A percentile compares a stretch with the other conserved stretches of the same genome.
Conservation (phyloP, 1,140 invertebrate species). For the Anastatus disparis region DNA sequence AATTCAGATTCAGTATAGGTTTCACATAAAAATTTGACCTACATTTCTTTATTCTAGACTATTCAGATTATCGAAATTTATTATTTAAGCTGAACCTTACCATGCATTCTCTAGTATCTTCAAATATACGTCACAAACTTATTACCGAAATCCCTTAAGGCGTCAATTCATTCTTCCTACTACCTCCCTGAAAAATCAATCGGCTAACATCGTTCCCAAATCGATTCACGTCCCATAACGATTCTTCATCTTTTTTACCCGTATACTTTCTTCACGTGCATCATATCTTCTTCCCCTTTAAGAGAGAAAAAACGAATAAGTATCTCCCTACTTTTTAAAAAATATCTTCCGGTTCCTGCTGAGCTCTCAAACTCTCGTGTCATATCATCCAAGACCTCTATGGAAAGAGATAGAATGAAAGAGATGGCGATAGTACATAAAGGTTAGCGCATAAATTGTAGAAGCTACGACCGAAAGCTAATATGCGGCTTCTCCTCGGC, state of each 20-base stretch:
- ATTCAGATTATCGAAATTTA: too few species aligned
- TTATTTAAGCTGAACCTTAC: too few species aligned
- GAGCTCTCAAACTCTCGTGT: neutral
- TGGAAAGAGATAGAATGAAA: neutral
- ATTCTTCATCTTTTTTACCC: constrained; percentile 4
- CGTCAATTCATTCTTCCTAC: neutral
- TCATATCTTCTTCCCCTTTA: neutral
- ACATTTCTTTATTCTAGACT: too few species aligned
- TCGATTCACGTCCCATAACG: constrained; percentile 9
- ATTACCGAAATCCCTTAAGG: neutral
- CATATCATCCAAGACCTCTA: constrained; percentile 2
- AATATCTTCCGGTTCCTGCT: constrained; percentile 13
- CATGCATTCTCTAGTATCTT: too few species aligned
- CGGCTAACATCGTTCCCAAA: constrained; percentile 3
- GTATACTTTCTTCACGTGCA: neutral
- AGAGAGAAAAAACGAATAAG: constrained; percentile 9
- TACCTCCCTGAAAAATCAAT: constrained; percentile 18
- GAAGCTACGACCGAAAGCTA: neutral
- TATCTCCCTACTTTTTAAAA: neutral
- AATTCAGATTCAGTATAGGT: too few species aligned
- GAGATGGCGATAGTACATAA: neutral
- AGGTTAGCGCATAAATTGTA: constrained; percentile 1
- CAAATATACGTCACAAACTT: too few species aligned
- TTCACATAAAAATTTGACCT: too few species aligned
- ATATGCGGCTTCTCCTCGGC: constrained; percentile 26